Evolutionary conservation across 2,888 invertebrate species (phyloP), one percentile per base, ranked within the genome.

Genomic region (Luperina testacea): DNA sequence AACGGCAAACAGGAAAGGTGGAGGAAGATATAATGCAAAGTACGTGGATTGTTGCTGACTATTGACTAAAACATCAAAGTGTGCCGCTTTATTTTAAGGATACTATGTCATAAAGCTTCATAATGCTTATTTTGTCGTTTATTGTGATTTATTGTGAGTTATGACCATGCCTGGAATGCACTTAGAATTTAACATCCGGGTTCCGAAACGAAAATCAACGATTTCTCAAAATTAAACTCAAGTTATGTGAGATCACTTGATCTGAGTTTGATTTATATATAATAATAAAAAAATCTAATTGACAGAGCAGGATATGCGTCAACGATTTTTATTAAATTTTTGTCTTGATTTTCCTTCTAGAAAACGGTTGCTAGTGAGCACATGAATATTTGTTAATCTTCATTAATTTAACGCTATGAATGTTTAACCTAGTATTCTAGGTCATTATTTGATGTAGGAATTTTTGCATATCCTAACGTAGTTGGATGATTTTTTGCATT

Each of bases 11-110:
- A 51, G 7, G 27, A 45, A 38, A 61, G 78, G 83, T 74, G 78
- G 32, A 86, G 71, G 71, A 61, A 83, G 64, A 53, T 63, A 48
- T 67, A 20, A 65, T 27, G 74, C 59, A 83, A 83, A 83, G 83
- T 78, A 86, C 48, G 83, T 86, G 74, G 24, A 61, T 69, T 72
- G 63, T 83, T 59, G 27, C 45, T 61, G 68, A 63, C 6, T 71
- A 65, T 74, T 61, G 38, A 83, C 24, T 69, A 68, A 72, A 65
- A n/a, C 13, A 72, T 42, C 15, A 78, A 75, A 64, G 38, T 77
- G 65, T 77, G 63, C 0, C 13, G 83, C 86, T 83, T 83, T 61
- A 61, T 71, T 71, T 76, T 59, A 38, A 77, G 51, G 24, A 74
- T 42, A 27, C 0, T 51, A 0, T 57, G 71, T 59, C 13, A 61